Conservation (phyloP, 2,797 vertebrate species). For the Cottoperca gobio region DNA sequence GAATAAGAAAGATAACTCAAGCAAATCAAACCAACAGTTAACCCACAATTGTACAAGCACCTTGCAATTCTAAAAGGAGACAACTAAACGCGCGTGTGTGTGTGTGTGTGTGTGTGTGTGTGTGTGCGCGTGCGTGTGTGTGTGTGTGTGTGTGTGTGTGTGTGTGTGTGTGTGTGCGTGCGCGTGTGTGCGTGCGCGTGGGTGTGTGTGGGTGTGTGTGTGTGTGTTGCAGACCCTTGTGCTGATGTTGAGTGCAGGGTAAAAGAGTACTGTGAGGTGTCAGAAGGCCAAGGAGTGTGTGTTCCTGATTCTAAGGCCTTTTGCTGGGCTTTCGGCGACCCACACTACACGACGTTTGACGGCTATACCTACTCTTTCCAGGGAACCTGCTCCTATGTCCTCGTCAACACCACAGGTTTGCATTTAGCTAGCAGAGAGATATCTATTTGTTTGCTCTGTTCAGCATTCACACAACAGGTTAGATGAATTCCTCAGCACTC, state of each 20-base stretch:
- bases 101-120: no score
- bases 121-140: no score
- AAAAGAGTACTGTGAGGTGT: conserved; percentile 41
- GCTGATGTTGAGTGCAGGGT: conserved; percentile 17
- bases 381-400: conserved; percentile 52
- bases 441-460: neutral
- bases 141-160: no score
- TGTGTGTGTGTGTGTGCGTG: no score
- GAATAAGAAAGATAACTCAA: no score
- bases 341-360: conserved; percentile 40
- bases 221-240: conserved; percentile 40
- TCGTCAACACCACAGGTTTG: conserved; percentile 52
- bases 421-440: neutral
- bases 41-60: no score
- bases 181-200: no score
- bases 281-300: conserved; percentile 25
- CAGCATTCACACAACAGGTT: neutral
- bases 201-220: neutral
- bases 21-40: no score
- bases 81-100: no score
- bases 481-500: neutral
- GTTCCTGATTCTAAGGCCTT: conserved; percentile 22
- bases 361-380: conserved; percentile 25
- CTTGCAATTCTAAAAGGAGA: no score
- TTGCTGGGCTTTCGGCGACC: conserved; percentile 39